Base-by-base conservation (phyloP, 2,797 vertebrate species). In the Capromys pilorides region DNA sequence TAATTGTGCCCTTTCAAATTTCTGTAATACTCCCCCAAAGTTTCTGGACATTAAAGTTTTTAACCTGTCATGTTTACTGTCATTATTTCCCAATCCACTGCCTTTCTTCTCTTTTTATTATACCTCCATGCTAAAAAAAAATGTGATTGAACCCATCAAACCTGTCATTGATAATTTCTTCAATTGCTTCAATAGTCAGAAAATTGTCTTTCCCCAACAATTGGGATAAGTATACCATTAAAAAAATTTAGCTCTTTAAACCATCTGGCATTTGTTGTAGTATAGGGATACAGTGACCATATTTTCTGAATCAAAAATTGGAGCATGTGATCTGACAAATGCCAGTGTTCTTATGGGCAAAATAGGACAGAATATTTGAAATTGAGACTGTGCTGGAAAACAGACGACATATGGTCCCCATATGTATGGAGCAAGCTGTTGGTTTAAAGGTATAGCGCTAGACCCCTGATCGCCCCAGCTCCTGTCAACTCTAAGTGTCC, bases 191-290 rank as follows among this genome's bases (percentile, higher is more conserved):
- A 95, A 97, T 77, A 90, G 94, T 95, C 87, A 95, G 95, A 97
- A 97, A 97, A 97, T 94, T 94, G 90, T 97, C 95, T 97, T 96
- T 96, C 93, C 93, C 96, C 85, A 95, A 97, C 97, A 96, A 97
- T 19, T 95, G 95, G 91, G 91, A 95, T 97, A 97, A 97, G 95
- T 96, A 96, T 95, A 95, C 87, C 93, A 97, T 97, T 97, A 71
- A 89, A 96, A 97, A 96, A 96, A 95, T 90, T 96, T 93, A 97
- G 95, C 94, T 95, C 93, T 96, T 96, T 91, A 95, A 96, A 91
- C 96, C 96, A 95, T 96, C 96, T 97, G 97, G 96, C 97, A 96
- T 97, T 96, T 97, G 96, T 96, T 96, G 97, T 97, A 94, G 94
- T 95, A 86, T 83, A 92, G 88, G 91, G 87, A 88, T 97, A 96